Conservation (phyloP, 2,888 invertebrate species). For the Keiferia lycopersicella region DNA sequence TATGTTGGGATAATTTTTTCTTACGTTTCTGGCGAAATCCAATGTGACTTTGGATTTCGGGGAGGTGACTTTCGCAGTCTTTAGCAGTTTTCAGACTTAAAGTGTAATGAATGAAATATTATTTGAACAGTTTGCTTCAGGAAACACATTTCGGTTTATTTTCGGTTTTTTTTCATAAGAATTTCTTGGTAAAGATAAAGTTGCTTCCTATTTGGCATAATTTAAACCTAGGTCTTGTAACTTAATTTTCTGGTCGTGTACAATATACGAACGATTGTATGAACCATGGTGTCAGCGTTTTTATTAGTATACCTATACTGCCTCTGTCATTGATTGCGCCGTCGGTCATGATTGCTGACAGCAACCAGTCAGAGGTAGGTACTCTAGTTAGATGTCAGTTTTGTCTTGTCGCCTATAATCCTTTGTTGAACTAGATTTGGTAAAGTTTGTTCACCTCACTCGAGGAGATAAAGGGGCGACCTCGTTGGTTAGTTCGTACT, state of each 20-base stretch:
- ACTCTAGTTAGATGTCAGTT: not conserved
- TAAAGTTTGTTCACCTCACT: constrained; percentile 17
- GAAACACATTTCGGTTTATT: not conserved
- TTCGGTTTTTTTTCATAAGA: too few relatives aligned
- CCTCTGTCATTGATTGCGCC: too few relatives aligned
- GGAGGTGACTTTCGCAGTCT: not conserved
- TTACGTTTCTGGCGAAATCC: not conserved
- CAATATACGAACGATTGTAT: too few relatives aligned
- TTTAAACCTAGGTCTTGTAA: too few relatives aligned
- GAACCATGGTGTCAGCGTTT: too few relatives aligned
- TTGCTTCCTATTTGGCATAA: too few relatives aligned
- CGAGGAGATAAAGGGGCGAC: constrained; percentile 7
- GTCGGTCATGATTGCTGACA: too few relatives aligned
- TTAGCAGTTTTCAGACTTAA: too few relatives aligned
- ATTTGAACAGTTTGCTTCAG: constrained; percentile 5
- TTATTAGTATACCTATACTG: too few relatives aligned
- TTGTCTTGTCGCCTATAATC: not conserved
- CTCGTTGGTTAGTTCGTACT: not conserved
- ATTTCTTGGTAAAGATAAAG: too few relatives aligned
- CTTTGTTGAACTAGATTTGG: constrained; percentile 1
- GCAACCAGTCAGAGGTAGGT: not conserved
- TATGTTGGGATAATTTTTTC: not conserved
- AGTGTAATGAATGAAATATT: too few relatives aligned
- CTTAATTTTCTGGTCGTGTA: too few relatives aligned
- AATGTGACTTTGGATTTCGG: constrained; percentile 13